Percentiles rank a stretch among this genome's conserved stretches.
Conservation (phyloP, 2,888 invertebrate genomes). For the Steromphala cineraria region DNA sequence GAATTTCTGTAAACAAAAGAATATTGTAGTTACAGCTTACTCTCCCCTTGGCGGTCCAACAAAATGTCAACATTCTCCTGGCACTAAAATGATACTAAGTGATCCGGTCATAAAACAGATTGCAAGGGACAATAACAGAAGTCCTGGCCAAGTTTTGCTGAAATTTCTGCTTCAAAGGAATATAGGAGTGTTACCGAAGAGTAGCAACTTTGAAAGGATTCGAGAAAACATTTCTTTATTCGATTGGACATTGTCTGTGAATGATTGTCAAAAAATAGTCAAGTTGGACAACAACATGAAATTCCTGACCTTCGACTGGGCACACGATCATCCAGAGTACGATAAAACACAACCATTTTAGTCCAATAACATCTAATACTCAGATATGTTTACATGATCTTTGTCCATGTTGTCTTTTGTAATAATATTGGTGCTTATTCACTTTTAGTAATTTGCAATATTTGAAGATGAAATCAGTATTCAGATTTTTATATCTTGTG, state of each 20-base stretch:
- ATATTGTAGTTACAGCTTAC: conserved; percentile 57
- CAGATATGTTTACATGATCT: no score
- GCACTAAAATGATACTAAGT: conserved; percentile 38
- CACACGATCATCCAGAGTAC: conserved; percentile 54
- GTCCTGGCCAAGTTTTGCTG: conserved; percentile 60
- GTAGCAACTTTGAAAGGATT: conserved; percentile 44
- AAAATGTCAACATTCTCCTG: conserved; percentile 20
- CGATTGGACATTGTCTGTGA: conserved; percentile 47
- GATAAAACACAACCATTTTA: conserved; percentile 49
- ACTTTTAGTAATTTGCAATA: no score
- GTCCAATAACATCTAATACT: background rate
- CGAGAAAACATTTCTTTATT: conserved; percentile 56
- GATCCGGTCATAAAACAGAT: conserved; percentile 45
- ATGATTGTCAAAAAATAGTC: conserved; percentile 43
- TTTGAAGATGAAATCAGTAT: no score
- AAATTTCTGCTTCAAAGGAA: conserved; percentile 53
- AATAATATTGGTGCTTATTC: no score
- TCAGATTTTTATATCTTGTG: no score
- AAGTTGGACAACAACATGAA: conserved; percentile 45
- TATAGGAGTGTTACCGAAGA: conserved; percentile 60
- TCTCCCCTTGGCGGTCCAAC: conserved; percentile 54
- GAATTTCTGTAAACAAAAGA: conserved; percentile 45
- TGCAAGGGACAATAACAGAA: conserved; percentile 47
- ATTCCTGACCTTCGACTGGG: conserved; percentile 52
- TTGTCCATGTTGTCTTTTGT: no score